Percentiles rank a stretch among this genome's conserved stretches.
These are phyloP conservation scores for Abramis brama DNA, from an alignment of 2,113 vertebrate species.

Conservation along the genomic window DNA sequence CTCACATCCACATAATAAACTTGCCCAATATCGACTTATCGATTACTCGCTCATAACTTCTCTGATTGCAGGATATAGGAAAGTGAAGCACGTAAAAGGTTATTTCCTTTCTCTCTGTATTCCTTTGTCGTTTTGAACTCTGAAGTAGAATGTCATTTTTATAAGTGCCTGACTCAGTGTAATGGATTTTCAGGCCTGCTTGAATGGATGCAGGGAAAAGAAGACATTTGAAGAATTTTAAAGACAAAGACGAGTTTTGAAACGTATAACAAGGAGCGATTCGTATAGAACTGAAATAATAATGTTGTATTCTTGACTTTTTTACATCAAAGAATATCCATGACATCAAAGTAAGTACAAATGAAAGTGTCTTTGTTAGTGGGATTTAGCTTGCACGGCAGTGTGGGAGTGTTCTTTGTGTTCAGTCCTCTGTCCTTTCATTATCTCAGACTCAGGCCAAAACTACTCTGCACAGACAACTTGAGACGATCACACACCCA, in stretches of 20 bases:
- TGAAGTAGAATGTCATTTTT: slow-evolving; percentile 10
- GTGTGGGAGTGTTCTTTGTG: slow-evolving; percentile 16
- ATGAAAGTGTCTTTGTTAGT: background rate
- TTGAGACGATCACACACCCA: slow-evolving; percentile 26
- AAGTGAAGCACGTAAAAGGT: background rate
- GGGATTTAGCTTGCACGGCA: background rate
- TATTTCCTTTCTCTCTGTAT: background rate
- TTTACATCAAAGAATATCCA: slow-evolving; percentile 13
- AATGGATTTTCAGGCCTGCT: slow-evolving; percentile 29
- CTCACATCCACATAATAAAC: background rate
- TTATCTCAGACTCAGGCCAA: background rate
- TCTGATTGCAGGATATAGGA: slow-evolving; percentile 3
- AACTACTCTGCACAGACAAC: background rate
- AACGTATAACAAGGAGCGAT: background rate
- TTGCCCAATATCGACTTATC: background rate
- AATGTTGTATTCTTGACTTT: background rate
- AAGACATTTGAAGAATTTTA: slow-evolving; percentile 33
- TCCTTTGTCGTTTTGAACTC: background rate
- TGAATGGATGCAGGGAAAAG: background rate
- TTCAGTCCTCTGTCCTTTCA: background rate
- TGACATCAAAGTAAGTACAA: slow-evolving; percentile 4
- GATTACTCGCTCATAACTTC: background rate
- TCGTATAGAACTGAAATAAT: background rate
- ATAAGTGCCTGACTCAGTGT: background rate
- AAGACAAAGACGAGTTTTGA: background rate